These are phyloP conservation scores for Ichneumon xanthorius DNA, from an alignment of 2,888 invertebrate genomes.

Conservation along the genomic window DNA sequence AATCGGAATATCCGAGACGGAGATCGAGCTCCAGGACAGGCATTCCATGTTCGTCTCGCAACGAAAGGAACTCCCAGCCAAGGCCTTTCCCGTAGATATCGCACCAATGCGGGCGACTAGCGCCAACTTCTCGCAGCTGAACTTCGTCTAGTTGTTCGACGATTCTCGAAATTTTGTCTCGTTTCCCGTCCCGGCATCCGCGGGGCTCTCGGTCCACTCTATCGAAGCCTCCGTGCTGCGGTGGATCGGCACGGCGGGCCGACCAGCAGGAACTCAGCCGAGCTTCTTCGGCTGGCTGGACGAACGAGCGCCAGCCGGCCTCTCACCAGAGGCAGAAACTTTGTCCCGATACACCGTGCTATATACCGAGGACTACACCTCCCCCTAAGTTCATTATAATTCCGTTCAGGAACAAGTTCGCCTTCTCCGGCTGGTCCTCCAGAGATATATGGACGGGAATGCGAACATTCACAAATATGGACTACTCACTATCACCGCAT, in stretches of 20 bases:
- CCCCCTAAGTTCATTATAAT: constrained; percentile 60
- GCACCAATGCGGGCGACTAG: constrained; percentile 43
- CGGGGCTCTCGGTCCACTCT: constrained; percentile 48
- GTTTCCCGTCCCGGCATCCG: constrained; percentile 41
- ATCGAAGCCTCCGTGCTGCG: constrained; percentile 52
- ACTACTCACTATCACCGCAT: constrained; percentile 17
- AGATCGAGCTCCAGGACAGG: constrained; percentile 23
- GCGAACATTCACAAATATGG: constrained; percentile 31
- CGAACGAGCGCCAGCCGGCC: constrained; percentile 44
- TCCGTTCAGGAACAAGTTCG: constrained; percentile 57
- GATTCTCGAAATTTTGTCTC: constrained; percentile 54
- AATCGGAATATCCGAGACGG: constrained; percentile 50
- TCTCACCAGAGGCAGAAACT: constrained; percentile 57
- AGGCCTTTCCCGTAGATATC: constrained; percentile 53
- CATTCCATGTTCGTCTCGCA: constrained; percentile 35
- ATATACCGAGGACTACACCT: background rate
- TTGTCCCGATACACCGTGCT: constrained; percentile 26
- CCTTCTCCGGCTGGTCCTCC: constrained; percentile 36
- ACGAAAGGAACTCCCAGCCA: constrained; percentile 40
- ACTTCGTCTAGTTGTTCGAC: constrained; percentile 60
- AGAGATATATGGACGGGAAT: constrained; percentile 5
- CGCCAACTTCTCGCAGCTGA: constrained; percentile 54
- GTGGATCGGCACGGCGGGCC: constrained; percentile 39
- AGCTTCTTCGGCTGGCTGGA: constrained; percentile 36
- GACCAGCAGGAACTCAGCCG: constrained; percentile 44